Conservation (phyloP, 1,140 invertebrate genomes). For the Caenorhabditis inopinata region DNA sequence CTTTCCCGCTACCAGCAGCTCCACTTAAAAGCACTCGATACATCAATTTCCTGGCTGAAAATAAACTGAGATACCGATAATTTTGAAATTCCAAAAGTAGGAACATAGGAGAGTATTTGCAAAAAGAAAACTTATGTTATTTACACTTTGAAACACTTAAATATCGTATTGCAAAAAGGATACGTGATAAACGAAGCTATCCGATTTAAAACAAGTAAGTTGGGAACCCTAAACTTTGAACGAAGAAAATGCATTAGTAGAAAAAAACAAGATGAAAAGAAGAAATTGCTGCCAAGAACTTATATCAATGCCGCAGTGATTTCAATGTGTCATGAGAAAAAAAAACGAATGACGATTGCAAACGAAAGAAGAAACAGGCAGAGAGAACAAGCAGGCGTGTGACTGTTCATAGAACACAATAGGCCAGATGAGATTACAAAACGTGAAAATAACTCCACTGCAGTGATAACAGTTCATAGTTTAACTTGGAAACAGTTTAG, state of each 20-base stretch:
- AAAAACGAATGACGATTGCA: not conserved
- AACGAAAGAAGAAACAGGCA: slow-evolving; percentile 5
- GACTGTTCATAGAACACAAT: slow-evolving; percentile 26
- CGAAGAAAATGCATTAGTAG: not conserved
- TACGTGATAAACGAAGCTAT: not conserved
- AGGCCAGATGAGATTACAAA: not conserved
- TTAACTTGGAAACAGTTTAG: no score
- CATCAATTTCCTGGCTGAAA: slow-evolving; percentile 15
- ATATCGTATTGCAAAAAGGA: not conserved
- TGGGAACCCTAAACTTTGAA: not conserved
- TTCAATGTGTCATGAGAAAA: not conserved
- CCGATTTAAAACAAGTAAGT: not conserved
- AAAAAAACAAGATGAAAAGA: not conserved
- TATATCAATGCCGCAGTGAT: not conserved
- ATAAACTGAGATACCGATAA: no score
- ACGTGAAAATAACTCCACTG: no score
- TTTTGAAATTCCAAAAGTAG: not conserved
- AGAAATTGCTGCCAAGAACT: not conserved
- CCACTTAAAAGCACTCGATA: slow-evolving; percentile 38
- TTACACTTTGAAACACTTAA: not conserved
- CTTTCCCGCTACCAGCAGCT: slow-evolving; percentile 38
- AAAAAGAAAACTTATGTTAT: not conserved
- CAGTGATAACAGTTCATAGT: no score
- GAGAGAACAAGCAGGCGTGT: slow-evolving; percentile 12
- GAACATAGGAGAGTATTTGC: not conserved